phyloP scores from a whole-genome alignment of 2,797 vertebrate species.

The Allobates femoralis region DNA sequence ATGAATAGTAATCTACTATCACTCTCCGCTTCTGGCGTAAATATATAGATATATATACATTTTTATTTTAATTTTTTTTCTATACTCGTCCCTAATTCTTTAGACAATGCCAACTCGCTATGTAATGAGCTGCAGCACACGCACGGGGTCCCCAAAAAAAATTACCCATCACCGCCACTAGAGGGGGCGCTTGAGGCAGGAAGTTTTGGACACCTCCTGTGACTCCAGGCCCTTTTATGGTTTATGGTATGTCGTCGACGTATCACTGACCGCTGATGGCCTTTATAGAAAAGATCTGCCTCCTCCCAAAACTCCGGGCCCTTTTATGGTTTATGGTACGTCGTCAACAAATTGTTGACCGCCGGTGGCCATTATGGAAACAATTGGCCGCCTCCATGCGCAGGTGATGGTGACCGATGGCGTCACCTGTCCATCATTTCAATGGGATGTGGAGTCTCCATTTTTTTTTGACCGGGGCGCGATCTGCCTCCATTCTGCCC shows the following conservation, averaged over 20 bases:
- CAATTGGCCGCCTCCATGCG: background rate
- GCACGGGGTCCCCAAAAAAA: background rate
- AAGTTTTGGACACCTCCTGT: no score
- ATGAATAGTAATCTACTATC: background rate
- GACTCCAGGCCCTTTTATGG: no score
- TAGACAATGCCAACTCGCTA: conserved; percentile 8
- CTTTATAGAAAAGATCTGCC: no score
- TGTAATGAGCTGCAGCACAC: background rate
- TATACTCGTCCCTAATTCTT: background rate
- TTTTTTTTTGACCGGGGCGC: background rate
- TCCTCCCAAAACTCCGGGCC: no score
- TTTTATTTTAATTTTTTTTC: background rate
- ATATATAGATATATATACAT: no score
- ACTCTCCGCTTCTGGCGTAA: background rate
- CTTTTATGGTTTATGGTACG: no score
- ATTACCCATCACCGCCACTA: background rate
- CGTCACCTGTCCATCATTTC: conserved; percentile 13
- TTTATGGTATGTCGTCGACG: no score
- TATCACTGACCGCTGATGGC: no score
- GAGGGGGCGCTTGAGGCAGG: no score
- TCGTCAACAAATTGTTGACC: no score
- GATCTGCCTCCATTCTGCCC: conserved; percentile 29
- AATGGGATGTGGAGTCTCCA: conserved; percentile 15
- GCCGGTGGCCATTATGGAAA: no score
- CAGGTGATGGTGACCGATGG: background rate